Evolutionary conservation across 2,888 invertebrate species (phyloP), one percentile per base, ranked within the genome.

Genomic region (Liposcelis brunnea): DNA sequence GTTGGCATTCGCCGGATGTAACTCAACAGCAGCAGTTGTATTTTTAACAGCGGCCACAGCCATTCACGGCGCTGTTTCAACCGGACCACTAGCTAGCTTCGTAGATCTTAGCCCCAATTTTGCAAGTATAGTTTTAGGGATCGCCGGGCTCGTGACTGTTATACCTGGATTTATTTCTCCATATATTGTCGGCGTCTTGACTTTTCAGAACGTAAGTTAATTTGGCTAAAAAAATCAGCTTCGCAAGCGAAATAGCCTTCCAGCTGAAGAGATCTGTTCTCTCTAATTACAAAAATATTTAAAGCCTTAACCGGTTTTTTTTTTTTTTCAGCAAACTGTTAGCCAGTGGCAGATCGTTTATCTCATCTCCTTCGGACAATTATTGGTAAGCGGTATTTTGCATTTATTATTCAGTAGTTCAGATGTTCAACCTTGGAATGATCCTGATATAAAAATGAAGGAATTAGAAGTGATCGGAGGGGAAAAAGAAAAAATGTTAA

Each of bases 1-100:
- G 0, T 55, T 80, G 46, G 74, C 75, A 1, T 72, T 68, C 52
- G 72, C 74, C 31, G 78, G 76, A 1, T 77, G 78, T 54, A 65
- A 77, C 54, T 65, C 71, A 3, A 61, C 59, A 1, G 61, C 68
- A 2, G 77, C 77, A 0, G 69, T 77, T 37, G 55, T 72, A 2
- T 69, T 75, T 50, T 62, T 80, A 49, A 71, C 74, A 32, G 50
- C 70, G n/a, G 75, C 78, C 0, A 72, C 73, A 1, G 71, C 72
- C 34, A 63, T 72, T 6, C 75, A 75, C 55, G 80, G 80, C 1
- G 74, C 77, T 1, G 71, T 75, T 2, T 75, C 77, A 1, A 72
- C 77, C 0, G 78, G 79, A 1, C 72, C 75, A 1, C 60, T 78
- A 31, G 73, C 79, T 2, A 72, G 70, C 44, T 67, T 77, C 47